A percentile compares a stretch with the other conserved stretches of the same genome.
Evolutionary conservation across 2,113 vertebrate species (phyloP).

Genomic region (Gobiocypris rarus): DNA sequence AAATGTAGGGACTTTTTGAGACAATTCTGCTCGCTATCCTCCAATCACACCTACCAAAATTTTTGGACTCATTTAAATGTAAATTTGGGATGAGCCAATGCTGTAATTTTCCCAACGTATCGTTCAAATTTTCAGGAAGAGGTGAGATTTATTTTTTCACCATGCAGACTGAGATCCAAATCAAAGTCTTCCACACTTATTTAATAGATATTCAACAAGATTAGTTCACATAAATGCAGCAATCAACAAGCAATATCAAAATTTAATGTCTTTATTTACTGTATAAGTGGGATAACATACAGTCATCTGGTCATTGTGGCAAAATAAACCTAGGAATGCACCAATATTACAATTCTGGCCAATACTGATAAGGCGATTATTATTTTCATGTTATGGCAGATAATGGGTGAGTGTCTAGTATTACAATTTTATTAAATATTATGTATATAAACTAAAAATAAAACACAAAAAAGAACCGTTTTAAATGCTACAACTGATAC

Average conservation of each 20-base stretch:
- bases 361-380: not conserved
- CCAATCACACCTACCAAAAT: slow-evolving; percentile 43
- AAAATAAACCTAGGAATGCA: not conserved
- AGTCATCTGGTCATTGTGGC: not conserved
- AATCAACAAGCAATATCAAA: not conserved
- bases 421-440: not conserved
- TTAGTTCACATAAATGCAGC: not conserved
- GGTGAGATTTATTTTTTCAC: not conserved
- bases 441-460: not conserved
- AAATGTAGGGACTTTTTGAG: slow-evolving; percentile 60
- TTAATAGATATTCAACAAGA: not conserved
- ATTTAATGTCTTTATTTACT: not conserved
- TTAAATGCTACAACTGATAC: not conserved
- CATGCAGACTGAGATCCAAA: slow-evolving; percentile 2
- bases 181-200: not conserved
- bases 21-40: slow-evolving; percentile 46
- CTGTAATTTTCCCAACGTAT: slow-evolving; percentile 58
- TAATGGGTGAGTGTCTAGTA: not conserved
- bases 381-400: not conserved
- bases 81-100: slow-evolving; percentile 64
- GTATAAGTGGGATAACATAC: not conserved
- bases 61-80: slow-evolving; percentile 65
- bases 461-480: not conserved
- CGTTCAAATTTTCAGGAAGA: slow-evolving; percentile 30
- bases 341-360: not conserved